Evolutionary conservation across 1,140 invertebrate species (phyloP), one percentile per base, ranked within the genome.

Genomic region (Drosophila ananassae): DNA sequence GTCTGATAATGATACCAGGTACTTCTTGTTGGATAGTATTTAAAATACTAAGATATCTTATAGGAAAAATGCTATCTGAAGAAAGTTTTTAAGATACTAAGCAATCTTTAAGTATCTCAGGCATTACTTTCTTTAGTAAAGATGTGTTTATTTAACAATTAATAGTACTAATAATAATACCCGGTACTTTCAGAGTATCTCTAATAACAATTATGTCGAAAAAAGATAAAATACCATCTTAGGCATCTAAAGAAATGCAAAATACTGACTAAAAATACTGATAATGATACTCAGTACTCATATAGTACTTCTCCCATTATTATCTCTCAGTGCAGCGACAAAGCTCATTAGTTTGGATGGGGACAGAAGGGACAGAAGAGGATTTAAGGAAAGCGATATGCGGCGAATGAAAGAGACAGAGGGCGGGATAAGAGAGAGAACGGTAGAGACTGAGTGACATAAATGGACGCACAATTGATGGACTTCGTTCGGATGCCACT

Each of bases 381-480:
- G 41, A 10, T 6, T 13, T 41, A n/a, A 41, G 39, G 2, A n/a
- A 13, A 41, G 32, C 32, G 32, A 41, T 41, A 13, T 6, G 7
- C 1, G 25, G 25, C 25, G 7, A 28, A 9, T 13, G 7, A 44
- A 21, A 17, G 41, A 21, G 28, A 10, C 6, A 34, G 7, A 5
- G 32, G 32, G 32, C 32, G 3, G 34, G 12, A 2, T n/a, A 10
- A 12, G 1, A 47, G 24, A 4, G 21, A n/a, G 30, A 28, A n/a
- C 3, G 12, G 17, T 17, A 1, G 2, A 47, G 0, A 21, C 13
- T 1, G 28, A 12, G 28, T 10, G 13, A 47, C 39, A 53, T 10
- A 44, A 53, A 53, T 64, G 34, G 57, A 32, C 34, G 34, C 34
- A 52, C 34, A 67, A 67, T 17, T 51, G 58, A 61, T 57, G 63